Evolutionary conservation across 2,888 invertebrate species (phyloP).

Genomic region (Rhorus exstirpatorius): DNA sequence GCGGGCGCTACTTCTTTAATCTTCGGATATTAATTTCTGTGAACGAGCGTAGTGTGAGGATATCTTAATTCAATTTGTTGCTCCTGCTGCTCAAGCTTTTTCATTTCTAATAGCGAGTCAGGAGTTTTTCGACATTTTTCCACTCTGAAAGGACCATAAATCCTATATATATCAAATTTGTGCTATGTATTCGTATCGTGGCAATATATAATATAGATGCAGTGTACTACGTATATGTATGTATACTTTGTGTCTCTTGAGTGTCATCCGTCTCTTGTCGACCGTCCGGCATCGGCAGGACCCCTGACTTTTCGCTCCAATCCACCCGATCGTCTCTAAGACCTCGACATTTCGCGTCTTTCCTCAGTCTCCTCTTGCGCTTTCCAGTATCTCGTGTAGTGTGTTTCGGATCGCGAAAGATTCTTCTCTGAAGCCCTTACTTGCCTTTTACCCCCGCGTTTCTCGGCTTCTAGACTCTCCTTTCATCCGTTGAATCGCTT

Average conservation of each 20-base stretch:
- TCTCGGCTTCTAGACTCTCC: conserved; percentile 34
- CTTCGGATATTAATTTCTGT: conserved; percentile 81
- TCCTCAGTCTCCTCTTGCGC: conserved; percentile 30
- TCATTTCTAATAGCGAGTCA: neutral
- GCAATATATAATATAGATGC: too few species aligned
- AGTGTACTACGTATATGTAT: neutral
- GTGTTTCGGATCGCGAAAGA: conserved; percentile 40
- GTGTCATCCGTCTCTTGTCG: conserved; percentile 51
- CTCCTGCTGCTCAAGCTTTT: neutral
- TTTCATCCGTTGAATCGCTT: conserved; percentile 71
- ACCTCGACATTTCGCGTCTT: conserved; percentile 71
- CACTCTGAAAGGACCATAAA: neutral
- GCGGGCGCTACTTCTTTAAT: conserved; percentile 77
- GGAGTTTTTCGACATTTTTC: neutral
- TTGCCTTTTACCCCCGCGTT: neutral
- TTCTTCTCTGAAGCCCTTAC: conserved; percentile 31
- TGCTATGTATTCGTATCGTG: too few species aligned
- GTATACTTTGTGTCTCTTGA: conserved; percentile 43
- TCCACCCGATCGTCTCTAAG: conserved; percentile 55
- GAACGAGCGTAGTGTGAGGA: conserved; percentile 72
- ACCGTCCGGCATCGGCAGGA: conserved; percentile 30
- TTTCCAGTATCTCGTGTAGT: conserved; percentile 62
- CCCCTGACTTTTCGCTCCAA: conserved; percentile 51
- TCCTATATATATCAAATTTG: neutral
- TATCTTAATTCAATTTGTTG: conserved; percentile 79